Conservation (phyloP, 2,797 vertebrate genomes). For the Coregonus ussuriensis region DNA sequence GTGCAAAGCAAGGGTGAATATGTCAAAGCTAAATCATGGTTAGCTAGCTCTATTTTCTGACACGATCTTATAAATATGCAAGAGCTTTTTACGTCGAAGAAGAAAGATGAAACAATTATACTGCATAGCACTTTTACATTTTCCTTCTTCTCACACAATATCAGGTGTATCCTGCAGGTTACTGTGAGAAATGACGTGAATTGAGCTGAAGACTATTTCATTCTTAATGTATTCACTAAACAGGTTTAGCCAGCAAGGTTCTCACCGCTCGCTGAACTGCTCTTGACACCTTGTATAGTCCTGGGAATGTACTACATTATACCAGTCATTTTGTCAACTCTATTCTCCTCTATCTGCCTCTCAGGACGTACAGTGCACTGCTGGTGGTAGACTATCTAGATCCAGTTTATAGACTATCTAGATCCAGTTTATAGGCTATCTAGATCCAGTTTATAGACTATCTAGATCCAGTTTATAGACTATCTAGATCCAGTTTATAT, state of each 20-base stretch:
- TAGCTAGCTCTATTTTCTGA: slow-evolving; percentile 63
- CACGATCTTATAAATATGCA: slow-evolving; percentile 75
- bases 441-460: too few species aligned
- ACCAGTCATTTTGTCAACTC: slow-evolving; percentile 57
- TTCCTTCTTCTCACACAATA: slow-evolving; percentile 54
- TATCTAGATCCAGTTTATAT: too few species aligned
- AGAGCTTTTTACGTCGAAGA: slow-evolving; percentile 50
- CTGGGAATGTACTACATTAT: slow-evolving; percentile 39
- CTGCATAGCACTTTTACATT: slow-evolving; percentile 64
- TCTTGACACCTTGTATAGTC: slow-evolving; percentile 39
- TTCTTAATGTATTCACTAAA: slow-evolving; percentile 61
- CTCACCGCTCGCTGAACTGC: slow-evolving; percentile 32
- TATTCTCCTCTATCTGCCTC: slow-evolving; percentile 40
- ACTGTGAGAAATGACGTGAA: slow-evolving; percentile 70
- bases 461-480: too few species aligned
- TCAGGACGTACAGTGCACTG: slow-evolving; percentile 49
- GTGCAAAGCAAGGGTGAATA: slow-evolving; percentile 52
- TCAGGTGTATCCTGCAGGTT: slow-evolving; percentile 72
- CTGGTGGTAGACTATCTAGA: slow-evolving; percentile 9
- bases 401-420: too few species aligned
- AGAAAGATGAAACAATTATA: slow-evolving; percentile 59
- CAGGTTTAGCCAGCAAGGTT: slow-evolving; percentile 42
- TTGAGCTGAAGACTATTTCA: slow-evolving; percentile 61
- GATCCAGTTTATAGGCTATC: too few species aligned
- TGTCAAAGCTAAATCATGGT: slow-evolving; percentile 68